Base-by-base conservation (phyloP, 2,888 invertebrate genomes). In the Macaria liturata region DNA sequence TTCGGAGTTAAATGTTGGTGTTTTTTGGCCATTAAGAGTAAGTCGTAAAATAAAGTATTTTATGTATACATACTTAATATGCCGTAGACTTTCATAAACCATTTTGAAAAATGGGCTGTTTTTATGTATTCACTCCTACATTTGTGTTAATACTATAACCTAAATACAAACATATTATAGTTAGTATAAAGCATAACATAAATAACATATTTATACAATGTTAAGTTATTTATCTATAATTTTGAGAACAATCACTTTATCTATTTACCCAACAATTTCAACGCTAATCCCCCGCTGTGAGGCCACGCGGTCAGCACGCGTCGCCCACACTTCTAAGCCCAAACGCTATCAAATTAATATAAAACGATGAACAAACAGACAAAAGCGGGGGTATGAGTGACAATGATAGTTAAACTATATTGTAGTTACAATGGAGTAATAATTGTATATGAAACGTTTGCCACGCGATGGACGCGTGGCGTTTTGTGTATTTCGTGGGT, bases 281-380 rank as follows among this genome's bases (percentile, higher is more conserved):
- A 20, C 20, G 20, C 20, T 20, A 2, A 20, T 20, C 20, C 20
- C 20, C 20, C 20, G 20, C 20, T 20, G 20, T 20, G 34, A 37
- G 7, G 7, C 34, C 51, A 55, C 32, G 59, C 65, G 65, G 66
- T 61, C 44, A 66, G 64, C 68, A 68, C 70, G 69, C 59, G 64
- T 46, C 58, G 50, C 56, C 56, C 61, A 45, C 58, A 48, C 67
- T 59, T 66, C 68, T 69, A 42, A 37, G 68, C 69, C 67, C 72
- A 66, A 66, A 62, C 56, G 47, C 58, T 43, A 48, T 20, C 42
- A 46, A 47, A 47, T 50, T 47, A 51, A 54, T 51, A 54, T 44
- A 49, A 57, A 54, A 49, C 56, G 32, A 59, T 39, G 37, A 32
- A 9, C 50, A 45, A 40, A 34, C 31, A 54, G 37, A 40, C 39